A percentile compares a stretch with the other conserved stretches of the same genome.
Evolutionary conservation across 53 echinoderm and acorn worm genomes (phyloP).

Genomic region (Echinarachnius parma): DNA sequence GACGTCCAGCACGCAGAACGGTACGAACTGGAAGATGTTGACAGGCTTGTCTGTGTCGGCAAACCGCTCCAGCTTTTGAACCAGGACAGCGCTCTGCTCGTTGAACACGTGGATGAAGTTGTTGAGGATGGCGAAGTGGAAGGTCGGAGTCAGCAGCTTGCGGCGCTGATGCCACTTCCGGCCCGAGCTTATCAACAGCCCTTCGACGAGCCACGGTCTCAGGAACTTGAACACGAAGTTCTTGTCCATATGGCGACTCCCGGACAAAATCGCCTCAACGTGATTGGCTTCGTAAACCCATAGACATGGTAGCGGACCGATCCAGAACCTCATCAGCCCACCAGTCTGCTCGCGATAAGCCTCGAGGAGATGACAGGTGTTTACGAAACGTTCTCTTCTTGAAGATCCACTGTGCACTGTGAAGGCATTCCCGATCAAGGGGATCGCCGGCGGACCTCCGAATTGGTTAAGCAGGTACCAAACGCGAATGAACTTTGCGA

Average conservation of each 20-base stretch:
- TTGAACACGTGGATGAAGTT: conserved; percentile 73
- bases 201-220: conserved; percentile 85
- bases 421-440: too few species aligned
- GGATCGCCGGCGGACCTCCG: too few species aligned
- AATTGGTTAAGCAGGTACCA: too few species aligned
- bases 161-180: conserved; percentile 61
- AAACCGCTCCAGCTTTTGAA: conserved; percentile 35
- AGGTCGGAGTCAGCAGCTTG: conserved; percentile 75
- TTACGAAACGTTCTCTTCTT: conserved; percentile 9
- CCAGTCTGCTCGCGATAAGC: conserved; percentile 5
- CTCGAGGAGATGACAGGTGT: neutral
- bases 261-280: conserved; percentile 9
- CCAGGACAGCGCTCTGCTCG: conserved; percentile 61
- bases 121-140: conserved; percentile 75
- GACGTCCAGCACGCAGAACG: conserved; percentile 73
- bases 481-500: too few species aligned
- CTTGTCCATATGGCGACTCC: conserved; percentile 71
- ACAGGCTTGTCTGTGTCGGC: conserved; percentile 41
- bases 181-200: conserved; percentile 73
- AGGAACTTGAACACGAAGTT: conserved; percentile 70
- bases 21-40: conserved; percentile 62
- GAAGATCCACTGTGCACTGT: too few species aligned
- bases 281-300: conserved; percentile 11
- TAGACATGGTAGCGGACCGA: neutral
- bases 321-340: conserved; percentile 14